Base-by-base conservation (phyloP, 2,888 invertebrate species). In the Plagodis pulveraria region DNA sequence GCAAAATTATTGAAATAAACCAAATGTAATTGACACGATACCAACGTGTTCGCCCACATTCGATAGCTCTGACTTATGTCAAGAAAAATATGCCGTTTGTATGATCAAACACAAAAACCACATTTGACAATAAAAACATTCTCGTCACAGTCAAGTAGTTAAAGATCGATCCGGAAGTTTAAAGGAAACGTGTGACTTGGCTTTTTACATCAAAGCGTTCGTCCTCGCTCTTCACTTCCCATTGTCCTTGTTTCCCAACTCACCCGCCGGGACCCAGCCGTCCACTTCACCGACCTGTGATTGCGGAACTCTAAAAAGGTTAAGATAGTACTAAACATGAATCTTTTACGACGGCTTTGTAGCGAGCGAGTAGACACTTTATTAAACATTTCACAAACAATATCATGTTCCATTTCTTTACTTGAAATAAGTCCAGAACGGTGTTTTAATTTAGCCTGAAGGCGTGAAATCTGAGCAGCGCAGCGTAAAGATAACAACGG, bases 401-500 rank as follows among this genome's bases (percentile, higher is more conserved):
- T 71, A 64, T 66, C 68, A 65, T 69, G 67, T 65, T 66, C 69
- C 64, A 71, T 73, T 74, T 65, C 62, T 64, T 73, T 72, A 68
- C 72, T 71, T 67, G 55, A 72, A 77, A 71, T 74, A 22, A 22
- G 22, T 66, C 67, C 73, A 72, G 74, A 65, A 66, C 74, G 74
- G 76, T 81, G 80, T 84, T 87, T 86, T 84, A 86, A 86, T 84
- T 85, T 83, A 70, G 79, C 81, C 68, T 50, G 67, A 58, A 70
- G 73, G 74, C 74, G 75, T 76, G 73, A 79, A 77, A 75, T 22
- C 77, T 80, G 77, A 73, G 80, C 22, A 22, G 22, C 22, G 79
- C 80, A 74, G 75, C 72, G 72, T 74, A 76, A 80, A 82, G 81
- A 86, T 86, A 86, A 86, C 84, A 78, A 81, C 77, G 76, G 81